Conservation (phyloP, 2,113 vertebrate species). For the Indicator maculatus region DNA sequence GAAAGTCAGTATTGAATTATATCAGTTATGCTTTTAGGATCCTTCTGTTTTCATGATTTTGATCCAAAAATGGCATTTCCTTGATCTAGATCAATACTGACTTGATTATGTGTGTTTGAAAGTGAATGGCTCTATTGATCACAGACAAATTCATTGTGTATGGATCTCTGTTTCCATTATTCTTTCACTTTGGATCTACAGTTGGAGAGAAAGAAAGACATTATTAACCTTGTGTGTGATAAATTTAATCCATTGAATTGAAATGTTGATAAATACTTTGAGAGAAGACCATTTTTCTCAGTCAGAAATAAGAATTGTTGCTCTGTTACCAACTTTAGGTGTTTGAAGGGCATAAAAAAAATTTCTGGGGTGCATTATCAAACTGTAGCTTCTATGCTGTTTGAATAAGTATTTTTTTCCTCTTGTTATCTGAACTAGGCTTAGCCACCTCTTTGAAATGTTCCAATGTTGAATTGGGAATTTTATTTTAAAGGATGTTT, state of each 20-base stretch:
- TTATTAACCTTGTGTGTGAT: neutral
- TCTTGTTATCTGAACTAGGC: neutral
- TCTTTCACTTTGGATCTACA: neutral
- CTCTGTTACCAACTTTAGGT: neutral
- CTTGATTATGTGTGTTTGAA: neutral
- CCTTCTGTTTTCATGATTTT: neutral
- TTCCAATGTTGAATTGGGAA: neutral
- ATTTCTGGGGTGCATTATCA: neutral
- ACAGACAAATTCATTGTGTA: neutral
- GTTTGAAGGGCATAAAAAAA: neutral
- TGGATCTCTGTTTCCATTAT: neutral
- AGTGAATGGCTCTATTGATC: neutral
- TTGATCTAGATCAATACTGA: neutral
- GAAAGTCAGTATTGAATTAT: neutral
- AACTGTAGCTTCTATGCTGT: neutral
- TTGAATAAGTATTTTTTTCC: neutral
- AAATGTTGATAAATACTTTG: neutral
- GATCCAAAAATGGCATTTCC: neutral
- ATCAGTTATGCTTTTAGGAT: neutral
- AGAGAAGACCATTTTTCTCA: neutral
- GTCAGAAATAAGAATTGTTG: neutral
- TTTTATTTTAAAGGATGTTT: neutral
- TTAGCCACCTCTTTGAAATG: neutral
- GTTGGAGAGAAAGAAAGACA: neutral
- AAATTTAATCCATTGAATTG: neutral